Conservation (phyloP, 2,113 vertebrate species). For the Gymnobelideus leadbeateri region DNA sequence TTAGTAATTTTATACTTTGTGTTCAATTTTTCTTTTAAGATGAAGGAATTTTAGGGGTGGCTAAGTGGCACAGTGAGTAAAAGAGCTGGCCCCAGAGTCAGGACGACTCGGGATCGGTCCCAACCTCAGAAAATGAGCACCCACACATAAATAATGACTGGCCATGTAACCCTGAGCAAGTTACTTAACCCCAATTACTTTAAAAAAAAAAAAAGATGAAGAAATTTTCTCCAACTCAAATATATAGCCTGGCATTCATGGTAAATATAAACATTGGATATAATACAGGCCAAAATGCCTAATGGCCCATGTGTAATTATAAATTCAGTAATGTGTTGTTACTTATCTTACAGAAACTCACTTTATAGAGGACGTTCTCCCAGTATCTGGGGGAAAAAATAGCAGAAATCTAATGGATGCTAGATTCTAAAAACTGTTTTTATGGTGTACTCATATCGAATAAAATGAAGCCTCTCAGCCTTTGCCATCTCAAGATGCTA, state of each 20-base stretch:
- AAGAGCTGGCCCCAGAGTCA: too few species aligned
- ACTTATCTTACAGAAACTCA: background rate
- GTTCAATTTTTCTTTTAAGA: slow-evolving; percentile 43
- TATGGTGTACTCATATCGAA: background rate
- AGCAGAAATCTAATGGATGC: background rate
- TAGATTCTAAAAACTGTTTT: background rate
- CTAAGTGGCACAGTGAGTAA: too few species aligned
- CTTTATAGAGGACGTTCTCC: background rate
- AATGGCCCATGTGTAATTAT: background rate
- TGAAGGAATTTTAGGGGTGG: too few species aligned
- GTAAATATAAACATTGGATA: slow-evolving; percentile 6
- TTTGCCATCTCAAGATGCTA: background rate
- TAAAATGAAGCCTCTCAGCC: background rate
- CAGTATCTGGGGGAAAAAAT: background rate
- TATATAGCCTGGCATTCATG: slow-evolving; percentile 12
- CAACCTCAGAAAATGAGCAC: too few species aligned
- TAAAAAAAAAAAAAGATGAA: too few species aligned
- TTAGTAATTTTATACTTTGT: background rate
- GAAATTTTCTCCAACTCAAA: slow-evolving; percentile 9
- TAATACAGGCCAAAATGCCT: background rate
- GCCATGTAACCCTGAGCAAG: too few species aligned
- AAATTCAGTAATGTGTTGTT: background rate
- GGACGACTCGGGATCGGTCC: too few species aligned
- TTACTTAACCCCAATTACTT: too few species aligned
- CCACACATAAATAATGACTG: too few species aligned